A percentile compares a stretch with the other conserved stretches of the same genome.
Conservation (phyloP, 2,888 invertebrate genomes). For the Notocelia uddmanniana region DNA sequence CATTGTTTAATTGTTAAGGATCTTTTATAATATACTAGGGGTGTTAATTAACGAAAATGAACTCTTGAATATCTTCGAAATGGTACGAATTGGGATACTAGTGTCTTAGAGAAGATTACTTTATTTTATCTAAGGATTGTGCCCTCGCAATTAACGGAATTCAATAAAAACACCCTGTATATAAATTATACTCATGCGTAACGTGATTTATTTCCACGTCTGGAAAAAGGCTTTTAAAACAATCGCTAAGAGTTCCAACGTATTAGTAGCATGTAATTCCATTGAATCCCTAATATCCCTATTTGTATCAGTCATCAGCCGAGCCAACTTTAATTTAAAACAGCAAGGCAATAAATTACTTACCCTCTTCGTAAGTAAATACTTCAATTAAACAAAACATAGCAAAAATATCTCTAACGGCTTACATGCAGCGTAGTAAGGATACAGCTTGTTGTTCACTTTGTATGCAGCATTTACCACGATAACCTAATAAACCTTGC, state of each 20-base stretch:
- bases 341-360: slow-evolving; percentile 14
- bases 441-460: too few relatives aligned
- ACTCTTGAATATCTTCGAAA: too few relatives aligned
- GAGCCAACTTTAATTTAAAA: slow-evolving; percentile 28
- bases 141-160: too few relatives aligned
- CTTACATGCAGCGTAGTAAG: background rate
- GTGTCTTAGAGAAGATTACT: too few relatives aligned
- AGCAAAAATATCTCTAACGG: background rate
- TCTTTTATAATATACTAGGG: too few relatives aligned
- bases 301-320: slow-evolving; percentile 22
- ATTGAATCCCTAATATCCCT: slow-evolving; percentile 20
- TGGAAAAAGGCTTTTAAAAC: background rate
- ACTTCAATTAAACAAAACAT: background rate
- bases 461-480: too few relatives aligned
- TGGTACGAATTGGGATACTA: too few relatives aligned
- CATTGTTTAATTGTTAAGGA: too few relatives aligned
- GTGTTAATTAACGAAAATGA: too few relatives aligned
- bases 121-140: too few relatives aligned
- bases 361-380: slow-evolving; percentile 6
- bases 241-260: slow-evolving; percentile 3
- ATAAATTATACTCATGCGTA: background rate
- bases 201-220: background rate
- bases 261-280: slow-evolving; percentile 12
- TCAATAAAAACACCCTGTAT: too few relatives aligned
- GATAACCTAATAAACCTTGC: too few relatives aligned